These are phyloP conservation scores for Malurus melanocephalus DNA, from an alignment of 2,113 vertebrate species.

Conservation along the genomic window DNA sequence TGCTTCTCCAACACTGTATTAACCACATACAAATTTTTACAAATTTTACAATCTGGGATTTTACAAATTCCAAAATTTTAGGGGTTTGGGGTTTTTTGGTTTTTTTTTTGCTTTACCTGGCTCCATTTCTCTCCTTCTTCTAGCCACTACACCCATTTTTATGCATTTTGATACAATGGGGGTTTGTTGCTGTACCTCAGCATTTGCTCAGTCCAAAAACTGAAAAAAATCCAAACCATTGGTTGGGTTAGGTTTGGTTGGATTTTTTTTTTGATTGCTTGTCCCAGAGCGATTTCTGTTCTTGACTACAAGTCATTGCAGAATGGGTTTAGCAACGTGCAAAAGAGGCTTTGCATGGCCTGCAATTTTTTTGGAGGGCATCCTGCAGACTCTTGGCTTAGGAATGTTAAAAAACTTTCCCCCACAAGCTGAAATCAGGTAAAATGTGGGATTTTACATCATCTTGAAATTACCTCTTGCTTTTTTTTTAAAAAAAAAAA, in stretches of 20 bases:
- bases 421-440: accelerated
- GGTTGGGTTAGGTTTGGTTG: not conserved
- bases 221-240: not conserved
- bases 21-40: too few relatives aligned
- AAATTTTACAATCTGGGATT: too few relatives aligned
- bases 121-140: not conserved
- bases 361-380: not conserved
- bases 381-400: not conserved
- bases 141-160: not conserved
- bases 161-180: not conserved
- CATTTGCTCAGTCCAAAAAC: not conserved
- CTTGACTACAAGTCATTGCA: not conserved
- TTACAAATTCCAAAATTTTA: not conserved
- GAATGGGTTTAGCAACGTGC: not conserved
- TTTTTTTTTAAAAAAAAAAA: not conserved
- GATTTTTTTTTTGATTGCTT: not conserved
- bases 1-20: not conserved
- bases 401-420: not conserved
- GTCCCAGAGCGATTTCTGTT: accelerated
- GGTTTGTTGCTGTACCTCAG: not conserved
- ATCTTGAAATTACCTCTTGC: not conserved
- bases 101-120: not conserved
- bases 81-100: too few relatives aligned
- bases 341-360: not conserved
- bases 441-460: not conserved